These are phyloP conservation scores for Tinea pellionella DNA, from an alignment of 2,888 invertebrate species.

Conservation along the genomic window DNA sequence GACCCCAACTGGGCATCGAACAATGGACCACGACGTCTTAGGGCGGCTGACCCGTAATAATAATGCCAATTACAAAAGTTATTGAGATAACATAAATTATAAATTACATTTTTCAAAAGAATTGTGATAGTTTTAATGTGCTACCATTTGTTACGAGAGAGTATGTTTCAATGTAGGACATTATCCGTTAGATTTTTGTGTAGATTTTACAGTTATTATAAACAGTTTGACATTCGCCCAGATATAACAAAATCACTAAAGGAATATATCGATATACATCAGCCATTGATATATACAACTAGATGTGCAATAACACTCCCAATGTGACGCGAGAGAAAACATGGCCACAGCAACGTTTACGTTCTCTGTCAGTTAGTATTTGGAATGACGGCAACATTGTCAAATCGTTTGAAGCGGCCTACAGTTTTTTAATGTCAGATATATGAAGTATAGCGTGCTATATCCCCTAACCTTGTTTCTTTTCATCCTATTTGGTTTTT, in stretches of 20 bases:
- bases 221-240: not conserved
- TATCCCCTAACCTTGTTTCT: too few relatives aligned
- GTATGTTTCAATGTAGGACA: not conserved
- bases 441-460: too few relatives aligned
- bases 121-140: constrained; percentile 5
- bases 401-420: too few relatives aligned
- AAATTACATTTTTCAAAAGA: constrained; percentile 30
- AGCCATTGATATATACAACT: too few relatives aligned
- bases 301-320: too few relatives aligned
- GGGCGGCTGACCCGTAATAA: constrained; percentile 56
- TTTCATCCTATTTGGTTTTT: too few relatives aligned
- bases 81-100: constrained; percentile 64
- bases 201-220: not conserved
- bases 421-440: too few relatives aligned
- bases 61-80: constrained; percentile 54
- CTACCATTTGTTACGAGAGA: not conserved
- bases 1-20: constrained; percentile 41
- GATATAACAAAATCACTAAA: not conserved
- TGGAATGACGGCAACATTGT: too few relatives aligned
- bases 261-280: too few relatives aligned
- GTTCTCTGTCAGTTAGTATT: too few relatives aligned
- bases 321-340: too few relatives aligned
- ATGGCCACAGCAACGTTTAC: too few relatives aligned
- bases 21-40: constrained; percentile 48
- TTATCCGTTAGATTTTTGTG: not conserved